Percentiles rank a stretch among this genome's conserved stretches.
These are phyloP conservation scores for Cyprinella venusta DNA, from an alignment of 2,797 vertebrate species.

Conservation along the genomic window DNA sequence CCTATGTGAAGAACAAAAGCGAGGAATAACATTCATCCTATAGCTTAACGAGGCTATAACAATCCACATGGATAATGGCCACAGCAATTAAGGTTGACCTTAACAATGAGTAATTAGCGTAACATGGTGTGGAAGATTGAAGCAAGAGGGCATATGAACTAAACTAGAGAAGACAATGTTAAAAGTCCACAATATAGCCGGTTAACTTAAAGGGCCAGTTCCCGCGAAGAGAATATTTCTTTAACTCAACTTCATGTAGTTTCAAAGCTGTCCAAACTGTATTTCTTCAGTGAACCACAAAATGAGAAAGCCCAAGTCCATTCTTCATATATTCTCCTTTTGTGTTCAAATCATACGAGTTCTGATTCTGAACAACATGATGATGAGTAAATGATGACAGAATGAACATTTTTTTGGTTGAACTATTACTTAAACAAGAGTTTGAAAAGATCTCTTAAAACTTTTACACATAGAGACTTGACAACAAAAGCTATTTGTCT, in stretches of 20 bases:
- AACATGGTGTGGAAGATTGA: neutral
- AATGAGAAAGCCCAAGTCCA: neutral
- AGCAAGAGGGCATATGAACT: neutral
- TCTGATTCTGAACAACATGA: neutral
- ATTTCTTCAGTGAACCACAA: neutral
- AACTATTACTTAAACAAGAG: neutral
- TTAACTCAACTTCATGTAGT: neutral
- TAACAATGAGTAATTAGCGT: slow-evolving; percentile 29
- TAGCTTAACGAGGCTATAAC: slow-evolving; percentile 42
- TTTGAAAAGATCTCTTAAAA: slow-evolving; percentile 2
- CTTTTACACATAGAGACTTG: neutral
- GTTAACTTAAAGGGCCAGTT: slow-evolving; percentile 6
- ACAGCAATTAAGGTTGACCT: slow-evolving; percentile 36
- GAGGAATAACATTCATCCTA: slow-evolving; percentile 34
- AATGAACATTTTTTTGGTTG: neutral
- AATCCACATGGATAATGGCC: slow-evolving; percentile 26
- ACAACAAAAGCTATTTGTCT: slow-evolving; percentile 42
- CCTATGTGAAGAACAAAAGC: slow-evolving; percentile 30
- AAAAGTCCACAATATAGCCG: neutral
- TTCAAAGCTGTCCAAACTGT: too few relatives aligned
- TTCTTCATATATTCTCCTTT: neutral
- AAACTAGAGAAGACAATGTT: neutral
- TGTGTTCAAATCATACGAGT: neutral
- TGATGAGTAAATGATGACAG: slow-evolving; percentile 8
- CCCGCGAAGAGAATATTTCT: neutral